phyloP scores from a whole-genome alignment of 2,113 vertebrate genomes.

The Thymallus thymallus region DNA sequence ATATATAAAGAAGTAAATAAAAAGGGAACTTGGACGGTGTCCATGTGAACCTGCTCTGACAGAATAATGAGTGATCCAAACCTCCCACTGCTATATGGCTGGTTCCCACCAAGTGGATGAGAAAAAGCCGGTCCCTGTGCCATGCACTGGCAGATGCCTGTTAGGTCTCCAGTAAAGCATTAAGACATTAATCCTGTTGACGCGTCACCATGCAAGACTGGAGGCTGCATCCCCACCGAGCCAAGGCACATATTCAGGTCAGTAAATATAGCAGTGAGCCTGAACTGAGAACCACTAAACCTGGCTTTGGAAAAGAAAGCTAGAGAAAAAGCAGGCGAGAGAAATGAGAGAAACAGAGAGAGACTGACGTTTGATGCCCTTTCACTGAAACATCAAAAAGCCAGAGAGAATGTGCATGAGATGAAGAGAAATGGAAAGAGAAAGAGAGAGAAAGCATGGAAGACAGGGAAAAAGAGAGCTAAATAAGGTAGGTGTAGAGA shows the following conservation, averaged over 20 bases:
- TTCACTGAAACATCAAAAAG: slow-evolving; percentile 1
- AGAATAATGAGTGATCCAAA: slow-evolving; percentile 67
- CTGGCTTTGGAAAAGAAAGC: slow-evolving; percentile 34
- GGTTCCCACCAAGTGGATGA: slow-evolving; percentile 60
- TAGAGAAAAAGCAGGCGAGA: slow-evolving; percentile 5
- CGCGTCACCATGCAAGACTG: slow-evolving; percentile 66
- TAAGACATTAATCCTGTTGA: slow-evolving; percentile 58
- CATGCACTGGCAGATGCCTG: slow-evolving; percentile 63
- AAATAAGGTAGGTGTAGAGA: too few species aligned
- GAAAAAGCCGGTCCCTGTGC: slow-evolving; percentile 48
- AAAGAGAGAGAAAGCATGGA: neutral
- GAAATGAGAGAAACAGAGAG: neutral
- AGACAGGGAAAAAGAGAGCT: neutral
- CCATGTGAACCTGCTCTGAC: slow-evolving; percentile 43
- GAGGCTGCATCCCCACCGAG: slow-evolving; percentile 66
- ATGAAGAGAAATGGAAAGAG: neutral
- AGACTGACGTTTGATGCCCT: neutral
- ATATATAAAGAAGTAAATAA: neutral
- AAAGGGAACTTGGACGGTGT: slow-evolving; percentile 22
- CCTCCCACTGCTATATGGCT: slow-evolving; percentile 71
- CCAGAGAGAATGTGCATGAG: neutral
- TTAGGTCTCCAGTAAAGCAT: slow-evolving; percentile 55
- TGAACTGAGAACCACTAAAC: slow-evolving; percentile 40
- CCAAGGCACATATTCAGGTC: slow-evolving; percentile 47
- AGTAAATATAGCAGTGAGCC: slow-evolving; percentile 26